A percentile compares a stretch with the other conserved stretches of the same genome.
Conservation (phyloP, 2,113 vertebrate species). For the Muntiacus muntjak region DNA sequence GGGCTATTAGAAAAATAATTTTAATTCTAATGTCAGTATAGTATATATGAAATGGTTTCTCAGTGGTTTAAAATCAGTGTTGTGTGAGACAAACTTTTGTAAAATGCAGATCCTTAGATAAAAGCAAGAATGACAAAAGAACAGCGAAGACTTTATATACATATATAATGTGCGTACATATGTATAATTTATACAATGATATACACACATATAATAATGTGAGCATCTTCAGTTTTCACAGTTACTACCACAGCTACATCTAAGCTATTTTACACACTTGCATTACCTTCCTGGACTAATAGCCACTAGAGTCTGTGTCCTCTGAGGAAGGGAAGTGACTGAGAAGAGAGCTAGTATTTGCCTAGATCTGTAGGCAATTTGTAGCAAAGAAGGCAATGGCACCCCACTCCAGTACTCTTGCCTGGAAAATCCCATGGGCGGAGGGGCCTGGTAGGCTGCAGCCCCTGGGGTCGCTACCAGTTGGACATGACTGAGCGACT, state of each 20-base stretch:
- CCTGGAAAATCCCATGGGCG: no score
- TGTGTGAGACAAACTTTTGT: constrained; percentile 2
- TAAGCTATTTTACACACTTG: neutral
- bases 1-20: neutral
- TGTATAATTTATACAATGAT: neutral
- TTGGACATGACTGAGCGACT: no score
- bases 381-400: no score
- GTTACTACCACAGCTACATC: neutral
- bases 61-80: neutral
- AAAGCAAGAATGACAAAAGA: neutral
- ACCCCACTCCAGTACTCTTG: no score
- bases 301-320: neutral
- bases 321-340: neutral
- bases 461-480: no score
- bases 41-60: neutral
- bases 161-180: neutral
- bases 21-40: neutral
- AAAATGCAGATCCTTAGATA: neutral
- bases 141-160: neutral
- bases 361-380: neutral
- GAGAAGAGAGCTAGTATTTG: neutral
- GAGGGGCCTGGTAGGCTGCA: no score
- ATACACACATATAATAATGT: neutral
- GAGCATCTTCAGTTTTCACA: neutral
- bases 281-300: neutral